phyloP scores from a whole-genome alignment of 2,888 invertebrate species.

The Noctua janthe region DNA sequence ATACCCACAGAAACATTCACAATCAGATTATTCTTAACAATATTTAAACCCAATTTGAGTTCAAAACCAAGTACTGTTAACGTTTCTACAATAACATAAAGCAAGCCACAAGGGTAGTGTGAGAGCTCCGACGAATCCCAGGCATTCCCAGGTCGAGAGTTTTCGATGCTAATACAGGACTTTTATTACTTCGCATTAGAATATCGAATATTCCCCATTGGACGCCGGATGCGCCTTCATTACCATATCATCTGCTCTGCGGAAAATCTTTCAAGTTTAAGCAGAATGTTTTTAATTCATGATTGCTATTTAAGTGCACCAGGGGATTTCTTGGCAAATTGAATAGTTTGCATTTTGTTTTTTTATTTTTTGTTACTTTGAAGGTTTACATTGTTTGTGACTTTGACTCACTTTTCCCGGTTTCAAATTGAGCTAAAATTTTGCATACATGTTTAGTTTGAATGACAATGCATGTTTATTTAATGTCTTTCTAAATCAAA shows the following conservation, averaged over 20 bases:
- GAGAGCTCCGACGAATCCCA: slow-evolving; percentile 55
- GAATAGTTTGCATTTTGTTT: neutral
- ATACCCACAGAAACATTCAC: neutral
- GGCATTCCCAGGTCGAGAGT: slow-evolving; percentile 63
- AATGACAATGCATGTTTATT: no score
- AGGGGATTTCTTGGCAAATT: neutral
- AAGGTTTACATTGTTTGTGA: neutral
- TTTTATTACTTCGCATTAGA: slow-evolving; percentile 84
- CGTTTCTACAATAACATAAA: slow-evolving; percentile 37
- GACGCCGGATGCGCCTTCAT: slow-evolving; percentile 74
- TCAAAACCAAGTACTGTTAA: slow-evolving; percentile 21
- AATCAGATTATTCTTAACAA: slow-evolving; percentile 3
- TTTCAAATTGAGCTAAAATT: neutral
- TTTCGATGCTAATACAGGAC: slow-evolving; percentile 71
- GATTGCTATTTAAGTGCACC: slow-evolving; percentile 30
- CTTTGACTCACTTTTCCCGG: neutral
- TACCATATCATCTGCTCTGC: slow-evolving; percentile 76
- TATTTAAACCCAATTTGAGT: slow-evolving; percentile 36
- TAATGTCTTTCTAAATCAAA: no score
- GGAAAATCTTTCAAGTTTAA: slow-evolving; percentile 52
- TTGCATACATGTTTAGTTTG: no score
- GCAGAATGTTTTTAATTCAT: slow-evolving; percentile 57
- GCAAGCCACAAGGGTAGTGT: slow-evolving; percentile 42
- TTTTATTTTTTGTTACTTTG: neutral
- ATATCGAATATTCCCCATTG: slow-evolving; percentile 80